Evolutionary conservation across 2,113 vertebrate species (phyloP).

Genomic region (Ascaphus truei): DNA sequence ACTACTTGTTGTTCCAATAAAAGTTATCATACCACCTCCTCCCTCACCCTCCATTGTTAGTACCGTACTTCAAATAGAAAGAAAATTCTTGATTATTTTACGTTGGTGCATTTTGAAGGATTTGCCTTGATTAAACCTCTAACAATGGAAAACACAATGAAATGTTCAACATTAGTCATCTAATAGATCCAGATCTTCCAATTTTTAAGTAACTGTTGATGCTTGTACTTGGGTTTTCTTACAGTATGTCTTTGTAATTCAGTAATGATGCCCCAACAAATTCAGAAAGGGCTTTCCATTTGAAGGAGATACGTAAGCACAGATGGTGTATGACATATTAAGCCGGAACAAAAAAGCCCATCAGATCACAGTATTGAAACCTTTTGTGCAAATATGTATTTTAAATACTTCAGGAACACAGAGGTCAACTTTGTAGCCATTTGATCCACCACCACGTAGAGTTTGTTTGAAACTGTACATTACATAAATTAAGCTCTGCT

Average conservation of each 20-base stretch:
- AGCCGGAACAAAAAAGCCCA: constrained; percentile 4
- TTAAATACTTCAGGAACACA: constrained; percentile 21
- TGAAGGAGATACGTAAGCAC: constrained; percentile 16
- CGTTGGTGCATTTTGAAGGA: too few species aligned
- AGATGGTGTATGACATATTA: constrained; percentile 10
- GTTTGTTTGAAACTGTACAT: constrained; percentile 25
- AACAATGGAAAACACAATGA: too few species aligned
- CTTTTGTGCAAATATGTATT: constrained; percentile 8
- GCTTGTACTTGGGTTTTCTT: neutral
- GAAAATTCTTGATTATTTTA: too few species aligned
- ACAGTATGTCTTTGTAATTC: constrained; percentile 32
- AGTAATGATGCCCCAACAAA: constrained; percentile 19
- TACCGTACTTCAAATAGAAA: too few species aligned
- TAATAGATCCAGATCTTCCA: neutral
- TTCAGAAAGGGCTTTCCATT: constrained; percentile 24
- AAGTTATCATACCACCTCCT: too few species aligned
- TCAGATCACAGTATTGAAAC: neutral
- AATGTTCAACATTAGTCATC: constrained; percentile 4
- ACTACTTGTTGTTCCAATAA: too few species aligned
- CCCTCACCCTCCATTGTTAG: too few species aligned
- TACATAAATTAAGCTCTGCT: constrained; percentile 22
- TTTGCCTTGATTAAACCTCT: too few species aligned
- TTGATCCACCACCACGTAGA: neutral
- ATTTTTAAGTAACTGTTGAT: constrained; percentile 12
- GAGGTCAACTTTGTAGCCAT: constrained; percentile 6